Base-by-base conservation (phyloP, 2,888 invertebrate species). In the Epirrhoe alternata region DNA sequence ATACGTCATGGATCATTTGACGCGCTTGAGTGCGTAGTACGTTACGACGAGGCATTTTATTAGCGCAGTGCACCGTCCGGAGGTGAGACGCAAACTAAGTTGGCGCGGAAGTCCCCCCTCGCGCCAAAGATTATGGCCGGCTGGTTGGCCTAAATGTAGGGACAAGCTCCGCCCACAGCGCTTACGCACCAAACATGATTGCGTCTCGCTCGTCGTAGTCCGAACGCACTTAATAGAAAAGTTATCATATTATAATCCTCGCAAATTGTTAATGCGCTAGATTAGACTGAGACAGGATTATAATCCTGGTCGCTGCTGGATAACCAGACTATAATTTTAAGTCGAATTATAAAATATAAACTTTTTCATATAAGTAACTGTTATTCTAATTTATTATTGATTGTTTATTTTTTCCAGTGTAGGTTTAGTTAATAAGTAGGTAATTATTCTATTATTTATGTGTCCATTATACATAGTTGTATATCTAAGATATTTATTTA, bases 141-240 rank as follows among this genome's bases (percentile, higher is more conserved):
- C 45, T 24, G 54, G 61, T 42, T 45, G 53, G 42, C 8, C 53
- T 52, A 24, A 3, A 24, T 24, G n/a, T 30, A 58, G 97, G 0
- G 97, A 97, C 0, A 95, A 95, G 66, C 75, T 42, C 54, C 64
- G 64, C 64, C 64, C 60, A 60, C 42, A 12, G 6, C 33, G 24
- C 10, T 7, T 4, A 85, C 86, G 0, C 84, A 61, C 52, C 57
- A 61, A 58, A 66, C 30, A 57, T 59, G 51, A 67, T 33, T 65
- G 60, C 60, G 45, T 61, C 45, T 51, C 58, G 30, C 58, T 55
- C 62, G 16, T 5, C 33, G 7, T 33, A 12, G 12, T 12, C 38
- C 38, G 3, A 12, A 12, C 38, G 38, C 38, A 12, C 10, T 42
- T n/a, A n/a, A 42, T 10, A 12, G 38, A 42, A 12, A 42, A 3